These are phyloP conservation scores for Aix galericulata DNA, from an alignment of 2,113 vertebrate genomes.

Conservation along the genomic window DNA sequence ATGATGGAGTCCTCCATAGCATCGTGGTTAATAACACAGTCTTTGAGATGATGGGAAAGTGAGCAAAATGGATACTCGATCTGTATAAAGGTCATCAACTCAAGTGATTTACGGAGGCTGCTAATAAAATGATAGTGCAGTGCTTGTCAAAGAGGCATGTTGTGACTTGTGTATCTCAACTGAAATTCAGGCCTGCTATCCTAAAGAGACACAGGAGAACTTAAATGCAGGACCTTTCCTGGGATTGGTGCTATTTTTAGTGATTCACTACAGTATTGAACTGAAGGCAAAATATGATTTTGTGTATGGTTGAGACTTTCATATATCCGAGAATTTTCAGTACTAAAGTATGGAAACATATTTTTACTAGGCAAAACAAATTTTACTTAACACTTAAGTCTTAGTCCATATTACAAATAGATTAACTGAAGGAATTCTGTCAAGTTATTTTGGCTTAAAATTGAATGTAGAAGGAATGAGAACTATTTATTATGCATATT, in stretches of 20 bases:
- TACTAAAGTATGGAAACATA: neutral
- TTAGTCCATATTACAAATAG: neutral
- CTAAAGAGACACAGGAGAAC: neutral
- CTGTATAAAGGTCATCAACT: neutral
- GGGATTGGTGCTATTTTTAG: neutral
- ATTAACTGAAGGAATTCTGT: neutral
- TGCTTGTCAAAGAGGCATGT: neutral
- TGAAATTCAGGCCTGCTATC: neutral
- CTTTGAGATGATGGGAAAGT: neutral
- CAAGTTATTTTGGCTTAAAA: neutral
- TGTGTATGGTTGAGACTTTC: neutral
- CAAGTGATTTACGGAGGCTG: neutral
- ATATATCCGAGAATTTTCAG: neutral
- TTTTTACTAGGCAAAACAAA: neutral
- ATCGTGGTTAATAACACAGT: neutral
- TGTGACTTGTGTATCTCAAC: neutral
- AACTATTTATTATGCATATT: neutral
- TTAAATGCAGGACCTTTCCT: neutral
- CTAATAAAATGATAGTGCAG: neutral
- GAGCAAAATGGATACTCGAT: neutral
- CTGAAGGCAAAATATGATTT: neutral
- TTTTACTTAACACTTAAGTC: neutral
- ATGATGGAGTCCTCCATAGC: neutral
- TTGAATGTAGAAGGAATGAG: neutral
- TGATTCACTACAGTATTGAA: neutral